phyloP scores from a whole-genome alignment of 35 echinoderm and acorn worm genomes.

The Amphiura filiformis region DNA sequence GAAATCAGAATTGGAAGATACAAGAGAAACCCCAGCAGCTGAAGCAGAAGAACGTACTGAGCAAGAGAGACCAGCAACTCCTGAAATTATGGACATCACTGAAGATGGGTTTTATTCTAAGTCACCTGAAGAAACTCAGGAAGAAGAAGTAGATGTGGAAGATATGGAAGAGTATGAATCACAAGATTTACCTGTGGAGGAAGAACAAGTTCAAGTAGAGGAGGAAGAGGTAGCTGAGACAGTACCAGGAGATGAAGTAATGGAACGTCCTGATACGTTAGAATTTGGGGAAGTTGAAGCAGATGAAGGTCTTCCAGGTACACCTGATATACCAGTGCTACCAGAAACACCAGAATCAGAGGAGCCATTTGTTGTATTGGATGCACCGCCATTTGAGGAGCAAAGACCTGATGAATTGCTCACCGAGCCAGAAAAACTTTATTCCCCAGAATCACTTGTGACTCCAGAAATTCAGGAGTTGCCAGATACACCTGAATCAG shows the following conservation, averaged over 20 bases:
- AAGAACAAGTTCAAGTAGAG: background rate
- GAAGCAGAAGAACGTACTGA: slow-evolving; percentile 4
- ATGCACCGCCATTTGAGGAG: background rate
- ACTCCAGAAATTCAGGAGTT: slow-evolving; percentile 95
- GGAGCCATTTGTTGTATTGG: background rate
- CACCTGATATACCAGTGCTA: slow-evolving; percentile 16
- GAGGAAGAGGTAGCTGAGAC: background rate
- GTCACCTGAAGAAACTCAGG: slow-evolving; percentile 5
- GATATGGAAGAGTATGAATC: background rate
- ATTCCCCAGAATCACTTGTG: slow-evolving; percentile 42
- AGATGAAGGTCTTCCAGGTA: background rate
- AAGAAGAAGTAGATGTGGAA: slow-evolving; percentile 2
- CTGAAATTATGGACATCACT: slow-evolving; percentile 88
- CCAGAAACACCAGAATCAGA: slow-evolving; percentile 28
- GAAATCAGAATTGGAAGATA: slow-evolving; percentile 30
- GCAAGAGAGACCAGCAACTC: slow-evolving; percentile 54
- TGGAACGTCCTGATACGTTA: background rate
- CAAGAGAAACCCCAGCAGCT: background rate
- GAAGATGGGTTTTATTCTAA: slow-evolving; percentile 32
- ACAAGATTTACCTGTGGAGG: background rate
- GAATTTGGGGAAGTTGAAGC: background rate
- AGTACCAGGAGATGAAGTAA: background rate
- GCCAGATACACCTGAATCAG: slow-evolving; percentile 90
- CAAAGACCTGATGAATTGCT: slow-evolving; percentile 24
- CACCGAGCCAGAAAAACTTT: slow-evolving; percentile 14